phyloP scores from a whole-genome alignment of 2,888 invertebrate species.

The Orthosia gracilis region DNA sequence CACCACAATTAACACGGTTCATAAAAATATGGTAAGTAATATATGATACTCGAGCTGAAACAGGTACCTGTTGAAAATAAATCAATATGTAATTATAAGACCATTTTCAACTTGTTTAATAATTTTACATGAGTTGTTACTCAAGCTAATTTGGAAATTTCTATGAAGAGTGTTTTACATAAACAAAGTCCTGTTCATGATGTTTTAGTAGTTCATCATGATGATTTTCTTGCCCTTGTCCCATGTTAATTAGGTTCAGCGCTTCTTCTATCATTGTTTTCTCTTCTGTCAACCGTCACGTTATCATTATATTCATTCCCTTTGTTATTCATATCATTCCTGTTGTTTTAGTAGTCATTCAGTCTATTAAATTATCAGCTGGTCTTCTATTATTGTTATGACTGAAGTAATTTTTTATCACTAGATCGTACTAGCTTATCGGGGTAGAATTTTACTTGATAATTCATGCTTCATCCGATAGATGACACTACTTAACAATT shows the following conservation, averaged over 20 bases:
- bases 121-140: slow-evolving; percentile 35
- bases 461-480: background rate
- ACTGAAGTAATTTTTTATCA: slow-evolving; percentile 1
- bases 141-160: slow-evolving; percentile 16
- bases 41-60: background rate
- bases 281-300: too few relatives aligned
- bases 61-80: slow-evolving; percentile 15
- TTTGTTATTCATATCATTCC: too few relatives aligned
- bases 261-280: too few relatives aligned
- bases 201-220: background rate
- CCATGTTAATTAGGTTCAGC: background rate
- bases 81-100: slow-evolving; percentile 33
- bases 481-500: slow-evolving; percentile 16
- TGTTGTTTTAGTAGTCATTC: background rate
- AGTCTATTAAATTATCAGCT: background rate
- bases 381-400: background rate
- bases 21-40: background rate
- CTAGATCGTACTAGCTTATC: background rate
- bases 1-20: background rate
- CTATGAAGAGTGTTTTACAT: background rate
- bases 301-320: background rate
- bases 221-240: background rate
- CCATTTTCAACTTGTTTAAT: background rate
- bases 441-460: background rate
- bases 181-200: background rate